phyloP scores from a whole-genome alignment of 2,797 vertebrate genomes.

The Graptemys geographica region DNA sequence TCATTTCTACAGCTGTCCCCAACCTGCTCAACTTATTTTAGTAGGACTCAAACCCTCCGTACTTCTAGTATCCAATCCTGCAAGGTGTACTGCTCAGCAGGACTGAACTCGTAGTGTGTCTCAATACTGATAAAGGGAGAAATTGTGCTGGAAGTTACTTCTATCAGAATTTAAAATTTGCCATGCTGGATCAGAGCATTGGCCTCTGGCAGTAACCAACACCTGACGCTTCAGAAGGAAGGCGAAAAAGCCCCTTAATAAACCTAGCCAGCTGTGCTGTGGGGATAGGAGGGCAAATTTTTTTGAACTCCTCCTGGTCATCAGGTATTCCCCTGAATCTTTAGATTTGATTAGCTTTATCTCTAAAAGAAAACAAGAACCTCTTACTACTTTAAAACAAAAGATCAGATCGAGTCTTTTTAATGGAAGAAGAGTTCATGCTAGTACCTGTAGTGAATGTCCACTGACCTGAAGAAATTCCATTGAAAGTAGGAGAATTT shows the following conservation, averaged over 20 bases:
- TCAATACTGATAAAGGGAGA: background rate
- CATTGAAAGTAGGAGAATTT: conserved; percentile 32
- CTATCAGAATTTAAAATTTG: background rate
- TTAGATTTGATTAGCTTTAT: conserved; percentile 30
- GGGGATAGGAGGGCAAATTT: background rate
- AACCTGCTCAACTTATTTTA: background rate
- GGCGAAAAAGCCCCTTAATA: background rate
- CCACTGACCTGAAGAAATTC: background rate
- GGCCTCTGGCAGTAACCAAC: background rate
- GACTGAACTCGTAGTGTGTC: background rate
- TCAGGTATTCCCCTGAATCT: conserved; percentile 6
- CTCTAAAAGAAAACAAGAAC: background rate
- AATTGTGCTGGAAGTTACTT: background rate
- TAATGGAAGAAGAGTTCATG: conserved; percentile 22
- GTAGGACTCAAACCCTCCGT: background rate
- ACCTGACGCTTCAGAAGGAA: background rate
- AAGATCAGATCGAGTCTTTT: background rate
- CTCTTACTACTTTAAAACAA: conserved; percentile 16
- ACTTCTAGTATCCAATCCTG: background rate
- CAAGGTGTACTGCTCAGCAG: background rate
- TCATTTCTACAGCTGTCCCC: background rate
- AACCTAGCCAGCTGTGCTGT: background rate
- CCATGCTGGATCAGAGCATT: background rate
- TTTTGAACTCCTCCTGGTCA: conserved; percentile 23
- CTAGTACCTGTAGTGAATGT: background rate